Conservation (phyloP, 2,113 vertebrate species). For the Lophochroa leadbeateri region DNA sequence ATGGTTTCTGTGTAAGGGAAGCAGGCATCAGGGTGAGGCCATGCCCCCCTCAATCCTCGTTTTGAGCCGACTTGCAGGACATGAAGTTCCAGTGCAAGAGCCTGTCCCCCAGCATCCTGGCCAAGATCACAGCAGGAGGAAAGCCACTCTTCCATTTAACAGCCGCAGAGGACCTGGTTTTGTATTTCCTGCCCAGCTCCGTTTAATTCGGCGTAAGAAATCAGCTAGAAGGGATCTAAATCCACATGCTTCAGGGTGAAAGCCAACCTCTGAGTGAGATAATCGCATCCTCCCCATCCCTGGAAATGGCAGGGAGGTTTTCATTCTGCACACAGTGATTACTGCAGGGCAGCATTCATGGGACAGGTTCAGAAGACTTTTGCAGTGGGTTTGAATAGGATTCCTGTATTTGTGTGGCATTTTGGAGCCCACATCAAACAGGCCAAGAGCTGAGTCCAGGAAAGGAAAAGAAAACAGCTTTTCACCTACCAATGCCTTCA, state of each 20-base stretch:
- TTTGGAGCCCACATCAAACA: neutral
- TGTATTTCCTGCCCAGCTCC: neutral
- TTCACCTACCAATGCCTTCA: neutral
- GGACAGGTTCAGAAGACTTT: neutral
- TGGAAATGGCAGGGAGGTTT: neutral
- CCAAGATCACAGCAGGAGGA: neutral
- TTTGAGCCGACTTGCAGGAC: neutral
- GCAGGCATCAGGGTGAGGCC: neutral
- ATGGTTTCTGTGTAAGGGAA: neutral
- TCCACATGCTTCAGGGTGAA: neutral
- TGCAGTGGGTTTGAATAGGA: neutral
- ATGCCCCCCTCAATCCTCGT: accelerated
- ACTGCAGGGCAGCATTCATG: neutral
- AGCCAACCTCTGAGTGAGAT: neutral
- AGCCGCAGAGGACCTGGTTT: neutral
- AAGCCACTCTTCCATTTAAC: neutral
- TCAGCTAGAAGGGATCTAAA: neutral
- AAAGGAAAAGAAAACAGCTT: neutral
- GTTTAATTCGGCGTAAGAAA: neutral
- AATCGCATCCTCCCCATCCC: neutral
- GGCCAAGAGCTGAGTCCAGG: neutral
- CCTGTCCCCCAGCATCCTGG: neutral
- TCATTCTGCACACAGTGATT: neutral
- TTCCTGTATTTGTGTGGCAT: neutral
- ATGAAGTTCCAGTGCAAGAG: neutral